phyloP scores from a whole-genome alignment of 2,888 invertebrate species.

The Psylliodes chrysocephalus region DNA sequence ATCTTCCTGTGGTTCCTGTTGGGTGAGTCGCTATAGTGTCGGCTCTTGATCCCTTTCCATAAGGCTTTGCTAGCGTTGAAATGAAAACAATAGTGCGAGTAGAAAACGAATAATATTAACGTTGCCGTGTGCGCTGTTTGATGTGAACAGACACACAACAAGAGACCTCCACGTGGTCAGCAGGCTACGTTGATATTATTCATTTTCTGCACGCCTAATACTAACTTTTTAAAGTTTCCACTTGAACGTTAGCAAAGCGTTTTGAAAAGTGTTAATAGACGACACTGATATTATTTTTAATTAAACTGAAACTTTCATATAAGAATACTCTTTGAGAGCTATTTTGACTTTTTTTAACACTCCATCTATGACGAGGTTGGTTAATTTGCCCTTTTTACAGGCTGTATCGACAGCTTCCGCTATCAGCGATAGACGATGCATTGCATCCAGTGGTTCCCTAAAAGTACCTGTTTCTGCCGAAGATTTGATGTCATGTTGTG shows the following conservation, averaged over 20 bases:
- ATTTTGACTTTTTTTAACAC: too few species aligned
- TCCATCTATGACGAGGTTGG: too few species aligned
- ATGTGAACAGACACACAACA: not conserved
- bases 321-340: too few species aligned
- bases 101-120: too few species aligned
- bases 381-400: conserved; percentile 59
- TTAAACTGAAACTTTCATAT: not conserved
- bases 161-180: too few species aligned
- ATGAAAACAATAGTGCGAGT: too few species aligned
- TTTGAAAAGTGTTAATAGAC: too few species aligned
- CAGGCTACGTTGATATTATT: too few species aligned
- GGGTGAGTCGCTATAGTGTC: conserved; percentile 66
- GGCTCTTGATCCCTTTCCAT: not conserved
- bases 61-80: not conserved
- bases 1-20: conserved; percentile 89
- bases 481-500: conserved; percentile 82
- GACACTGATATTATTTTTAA: not conserved
- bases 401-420: conserved; percentile 89
- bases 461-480: conserved; percentile 83
- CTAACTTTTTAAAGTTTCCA: too few species aligned
- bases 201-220: too few species aligned
- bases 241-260: too few species aligned
- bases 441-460: conserved; percentile 74
- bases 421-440: conserved; percentile 87
- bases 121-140: too few species aligned